Evolutionary conservation across 2,797 vertebrate genomes (phyloP).

Genomic region (Eulemur coronatus): DNA sequence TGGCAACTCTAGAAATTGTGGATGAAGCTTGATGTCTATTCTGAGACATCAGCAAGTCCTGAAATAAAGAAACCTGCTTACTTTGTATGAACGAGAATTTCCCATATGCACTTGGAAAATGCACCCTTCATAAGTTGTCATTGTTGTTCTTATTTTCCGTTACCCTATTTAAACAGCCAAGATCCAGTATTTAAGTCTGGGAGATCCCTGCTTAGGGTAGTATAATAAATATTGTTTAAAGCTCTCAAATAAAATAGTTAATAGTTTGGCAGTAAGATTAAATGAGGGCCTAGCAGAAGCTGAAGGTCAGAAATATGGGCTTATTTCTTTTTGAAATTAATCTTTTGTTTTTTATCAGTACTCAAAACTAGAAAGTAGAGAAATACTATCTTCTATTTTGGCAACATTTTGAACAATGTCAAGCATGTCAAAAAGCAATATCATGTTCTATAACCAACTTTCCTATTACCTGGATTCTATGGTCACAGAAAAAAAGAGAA

Average conservation of each 20-base stretch:
- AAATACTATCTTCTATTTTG: not conserved
- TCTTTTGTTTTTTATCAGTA: not conserved
- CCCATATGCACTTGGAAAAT: not conserved
- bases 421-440: not conserved
- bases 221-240: not conserved
- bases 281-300: not conserved
- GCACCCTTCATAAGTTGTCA: not conserved
- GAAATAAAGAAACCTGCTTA: not conserved
- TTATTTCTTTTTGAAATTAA: not conserved
- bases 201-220: not conserved
- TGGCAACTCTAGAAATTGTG: not conserved
- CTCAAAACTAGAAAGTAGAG: not conserved
- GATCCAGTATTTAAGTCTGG: not conserved
- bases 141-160: slow-evolving; percentile 1
- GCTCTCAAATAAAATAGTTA: not conserved
- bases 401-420: not conserved
- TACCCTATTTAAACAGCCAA: not conserved
- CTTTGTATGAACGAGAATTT: slow-evolving; percentile 4
- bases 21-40: not conserved
- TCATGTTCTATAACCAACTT: not conserved
- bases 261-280: not conserved
- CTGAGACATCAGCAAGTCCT: not conserved
- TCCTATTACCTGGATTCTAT: not conserved
- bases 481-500: not conserved
- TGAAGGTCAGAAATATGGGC: not conserved